Base-by-base conservation (phyloP, 2,888 invertebrate species). In the Dryobotodes eremita region DNA sequence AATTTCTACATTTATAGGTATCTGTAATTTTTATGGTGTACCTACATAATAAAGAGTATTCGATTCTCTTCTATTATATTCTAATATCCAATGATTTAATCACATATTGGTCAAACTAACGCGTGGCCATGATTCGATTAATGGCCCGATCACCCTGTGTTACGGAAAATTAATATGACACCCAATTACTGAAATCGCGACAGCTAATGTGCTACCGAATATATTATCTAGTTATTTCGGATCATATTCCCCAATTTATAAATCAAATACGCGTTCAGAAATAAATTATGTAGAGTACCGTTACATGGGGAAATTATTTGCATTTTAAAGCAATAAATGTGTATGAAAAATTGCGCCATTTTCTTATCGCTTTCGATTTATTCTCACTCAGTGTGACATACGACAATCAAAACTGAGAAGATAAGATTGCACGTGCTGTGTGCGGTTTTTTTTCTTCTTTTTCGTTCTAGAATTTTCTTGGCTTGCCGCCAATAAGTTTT, bases 361-460 rank as follows among this genome's bases (percentile, higher is more conserved):
- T 77, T 26, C 81, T 88, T 89, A 88, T 88, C 89, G 82, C 10
- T 26, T 74, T 69, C 73, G 70, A 71, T 81, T 76, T 75, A 68
- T 84, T 82, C 75, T 79, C 80, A 79, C 36, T 78, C 72, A 20
- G 71, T 64, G 68, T 81, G 80, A 80, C 80, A 78, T 50, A 72
- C 31, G 73, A 80, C 75, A 82, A 68, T 85, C 75, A 76, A 76
- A 79, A 50, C 59, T 36, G 31, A 53, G 42, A 59, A 71, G 86
- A 85, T 85, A 86, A 85, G 68, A 65, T 82, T 79, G 68, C 83
- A 83, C 71, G 83, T 83, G 75, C 26, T 66, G n/a, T 7, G 11
- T 48, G n/a, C 4, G 15, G 8, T 15, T 57, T 68, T 75, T 65
- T 55, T n/a, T 68, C 7, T 48, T 50, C 15, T 11, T 57, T 75